A percentile compares a stretch with the other conserved stretches of the same genome.
These are phyloP conservation scores for Acronicta leporina DNA, from an alignment of 2,888 invertebrate genomes.

Conservation along the genomic window DNA sequence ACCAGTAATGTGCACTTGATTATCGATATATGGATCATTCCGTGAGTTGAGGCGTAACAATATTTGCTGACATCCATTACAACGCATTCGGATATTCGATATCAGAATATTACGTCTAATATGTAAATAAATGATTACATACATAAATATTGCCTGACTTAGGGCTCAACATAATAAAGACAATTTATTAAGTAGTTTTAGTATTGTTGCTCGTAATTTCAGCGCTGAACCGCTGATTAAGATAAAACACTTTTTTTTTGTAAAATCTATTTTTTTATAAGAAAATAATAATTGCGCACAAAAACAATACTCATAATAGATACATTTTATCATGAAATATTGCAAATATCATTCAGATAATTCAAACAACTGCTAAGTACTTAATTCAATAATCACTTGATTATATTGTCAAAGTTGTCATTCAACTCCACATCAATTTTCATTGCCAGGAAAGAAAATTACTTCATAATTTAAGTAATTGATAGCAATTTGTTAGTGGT, in stretches of 20 bases:
- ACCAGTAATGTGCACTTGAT: constrained; percentile 55
- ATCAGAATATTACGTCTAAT: too few relatives aligned
- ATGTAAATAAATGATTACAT: too few relatives aligned
- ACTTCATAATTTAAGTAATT: constrained; percentile 43
- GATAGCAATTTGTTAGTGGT: constrained; percentile 8
- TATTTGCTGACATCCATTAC: not conserved
- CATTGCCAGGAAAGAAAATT: constrained; percentile 32
- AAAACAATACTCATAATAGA: too few relatives aligned
- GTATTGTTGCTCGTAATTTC: too few relatives aligned
- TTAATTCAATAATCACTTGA: not conserved
- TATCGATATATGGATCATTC: constrained; percentile 52
- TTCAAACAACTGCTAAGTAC: too few relatives aligned
- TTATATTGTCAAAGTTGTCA: constrained; percentile 3
- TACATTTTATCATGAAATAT: not conserved
- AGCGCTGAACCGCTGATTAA: too few relatives aligned
- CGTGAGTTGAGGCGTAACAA: not conserved
- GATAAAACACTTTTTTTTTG: too few relatives aligned
- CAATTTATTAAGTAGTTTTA: too few relatives aligned
- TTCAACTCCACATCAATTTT: not conserved
- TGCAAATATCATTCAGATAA: constrained; percentile 1
- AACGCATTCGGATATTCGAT: too few relatives aligned
- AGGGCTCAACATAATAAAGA: not conserved
- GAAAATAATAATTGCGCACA: too few relatives aligned
- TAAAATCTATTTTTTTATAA: too few relatives aligned
- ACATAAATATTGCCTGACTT: too few relatives aligned